These are phyloP conservation scores for Diaprepes abbreviatus DNA, from an alignment of 2,888 invertebrate species.

Conservation along the genomic window DNA sequence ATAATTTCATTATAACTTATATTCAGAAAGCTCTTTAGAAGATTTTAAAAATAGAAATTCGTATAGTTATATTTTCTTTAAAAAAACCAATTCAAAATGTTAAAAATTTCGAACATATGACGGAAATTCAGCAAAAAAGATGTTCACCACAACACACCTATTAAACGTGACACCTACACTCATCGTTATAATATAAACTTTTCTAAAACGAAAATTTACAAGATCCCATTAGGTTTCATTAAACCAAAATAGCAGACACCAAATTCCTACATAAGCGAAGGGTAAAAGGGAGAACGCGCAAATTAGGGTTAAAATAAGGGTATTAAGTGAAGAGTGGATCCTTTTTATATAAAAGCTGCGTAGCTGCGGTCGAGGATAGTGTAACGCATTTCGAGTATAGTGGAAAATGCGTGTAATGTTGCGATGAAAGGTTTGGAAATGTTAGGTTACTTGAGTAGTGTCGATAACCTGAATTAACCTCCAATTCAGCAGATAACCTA, in stretches of 20 bases:
- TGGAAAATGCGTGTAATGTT: too few species aligned
- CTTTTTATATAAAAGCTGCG: neutral
- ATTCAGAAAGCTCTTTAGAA: too few species aligned
- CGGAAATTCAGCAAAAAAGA: too few species aligned
- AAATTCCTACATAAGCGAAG: neutral
- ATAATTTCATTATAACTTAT: too few species aligned
- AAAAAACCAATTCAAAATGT: neutral
- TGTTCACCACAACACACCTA: neutral
- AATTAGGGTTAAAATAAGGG: neutral
- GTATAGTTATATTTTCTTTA: neutral
- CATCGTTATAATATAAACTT: neutral
- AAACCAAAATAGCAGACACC: constrained; percentile 4
- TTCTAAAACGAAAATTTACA: neutral
- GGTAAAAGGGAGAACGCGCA: neutral
- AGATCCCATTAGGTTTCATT: neutral
- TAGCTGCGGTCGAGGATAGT: neutral
- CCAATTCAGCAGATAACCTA: too few species aligned
- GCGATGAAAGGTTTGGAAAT: too few species aligned
- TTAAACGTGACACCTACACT: constrained; percentile 1
- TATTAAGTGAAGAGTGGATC: neutral
- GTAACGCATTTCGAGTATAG: neutral
- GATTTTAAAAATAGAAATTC: too few species aligned
- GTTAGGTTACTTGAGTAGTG: too few species aligned
- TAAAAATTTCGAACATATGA: too few species aligned
- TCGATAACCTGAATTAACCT: too few species aligned